These are phyloP conservation scores for Macrosteles quadrilineatus DNA, from an alignment of 1,140 invertebrate species.

Conservation along the genomic window DNA sequence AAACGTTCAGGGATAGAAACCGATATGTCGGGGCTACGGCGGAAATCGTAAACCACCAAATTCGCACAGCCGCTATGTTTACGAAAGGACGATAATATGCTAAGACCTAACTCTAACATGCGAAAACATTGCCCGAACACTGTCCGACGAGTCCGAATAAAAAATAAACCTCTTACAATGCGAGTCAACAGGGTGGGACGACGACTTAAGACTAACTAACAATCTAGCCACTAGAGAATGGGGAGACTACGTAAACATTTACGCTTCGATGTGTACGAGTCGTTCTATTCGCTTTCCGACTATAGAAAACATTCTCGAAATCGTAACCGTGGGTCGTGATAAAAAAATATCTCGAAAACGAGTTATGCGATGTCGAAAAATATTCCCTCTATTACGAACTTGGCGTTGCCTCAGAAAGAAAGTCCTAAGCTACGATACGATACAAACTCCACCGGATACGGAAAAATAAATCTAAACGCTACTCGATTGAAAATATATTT, in stretches of 20 bases:
- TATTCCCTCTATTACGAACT: conserved; percentile 23
- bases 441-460: conserved; percentile 3
- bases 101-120: conserved; percentile 16
- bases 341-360: conserved; percentile 30
- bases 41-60: too few species aligned
- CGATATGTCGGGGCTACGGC: too few species aligned
- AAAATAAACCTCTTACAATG: conserved; percentile 28
- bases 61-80: too few species aligned
- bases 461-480: conserved; percentile 24
- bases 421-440: neutral
- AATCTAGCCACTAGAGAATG: too few species aligned
- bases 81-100: too few species aligned
- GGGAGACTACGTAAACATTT: conserved; percentile 15
- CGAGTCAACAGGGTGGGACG: conserved; percentile 26
- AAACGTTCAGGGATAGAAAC: too few species aligned
- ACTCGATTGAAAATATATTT: conserved; percentile 25
- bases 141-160: conserved; percentile 1
- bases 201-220: neutral
- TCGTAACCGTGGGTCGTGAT: neutral
- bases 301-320: conserved; percentile 20
- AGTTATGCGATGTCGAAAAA: conserved; percentile 24
- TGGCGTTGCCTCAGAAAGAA: too few species aligned
- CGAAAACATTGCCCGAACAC: conserved; percentile 24
- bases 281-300: neutral
- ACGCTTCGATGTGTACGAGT: conserved; percentile 26